Evolutionary conservation across 2,113 vertebrate genomes (phyloP).

Genomic region (Hippocampus comes): DNA sequence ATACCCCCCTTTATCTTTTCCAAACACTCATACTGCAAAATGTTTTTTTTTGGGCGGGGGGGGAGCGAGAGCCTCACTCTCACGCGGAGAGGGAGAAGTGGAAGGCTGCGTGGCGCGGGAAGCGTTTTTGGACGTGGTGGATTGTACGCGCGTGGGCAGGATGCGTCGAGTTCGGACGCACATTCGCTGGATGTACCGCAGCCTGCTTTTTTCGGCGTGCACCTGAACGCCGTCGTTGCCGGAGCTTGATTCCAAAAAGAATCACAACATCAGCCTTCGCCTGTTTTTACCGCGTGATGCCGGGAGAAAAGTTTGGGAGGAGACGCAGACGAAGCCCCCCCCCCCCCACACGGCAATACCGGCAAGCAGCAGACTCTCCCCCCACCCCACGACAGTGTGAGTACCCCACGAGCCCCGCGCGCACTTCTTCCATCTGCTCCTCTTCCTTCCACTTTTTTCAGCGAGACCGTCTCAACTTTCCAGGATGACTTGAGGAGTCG

Average conservation of each 20-base stretch:
- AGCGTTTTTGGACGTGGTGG: slow-evolving; percentile 1
- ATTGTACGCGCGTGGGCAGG: neutral
- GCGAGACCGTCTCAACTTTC: slow-evolving; percentile 3
- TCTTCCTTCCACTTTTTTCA: neutral
- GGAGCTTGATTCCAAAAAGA: neutral
- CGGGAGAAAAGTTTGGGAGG: slow-evolving; percentile 66
- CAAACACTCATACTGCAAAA: too few species aligned
- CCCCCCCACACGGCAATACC: neutral
- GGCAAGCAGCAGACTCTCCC: neutral
- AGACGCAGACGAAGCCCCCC: slow-evolving; percentile 44
- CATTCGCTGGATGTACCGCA: slow-evolving; percentile 10
- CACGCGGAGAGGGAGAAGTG: slow-evolving; percentile 1
- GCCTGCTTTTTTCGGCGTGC: slow-evolving; percentile 28
- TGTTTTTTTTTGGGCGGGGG: too few species aligned
- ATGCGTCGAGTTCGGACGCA: neutral
- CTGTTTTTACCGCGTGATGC: slow-evolving; percentile 48
- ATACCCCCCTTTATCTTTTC: too few species aligned
- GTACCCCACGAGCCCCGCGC: slow-evolving; percentile 1
- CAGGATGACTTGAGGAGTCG: slow-evolving; percentile 14
- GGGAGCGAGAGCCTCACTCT: neutral
- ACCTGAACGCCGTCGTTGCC: neutral
- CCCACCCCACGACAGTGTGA: slow-evolving; percentile 2
- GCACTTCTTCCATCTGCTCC: neutral
- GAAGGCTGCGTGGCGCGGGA: neutral
- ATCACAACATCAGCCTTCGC: slow-evolving; percentile 8